These are phyloP conservation scores for Sakesphorus luctuosus DNA, from an alignment of 2,113 vertebrate genomes.

Conservation along the genomic window DNA sequence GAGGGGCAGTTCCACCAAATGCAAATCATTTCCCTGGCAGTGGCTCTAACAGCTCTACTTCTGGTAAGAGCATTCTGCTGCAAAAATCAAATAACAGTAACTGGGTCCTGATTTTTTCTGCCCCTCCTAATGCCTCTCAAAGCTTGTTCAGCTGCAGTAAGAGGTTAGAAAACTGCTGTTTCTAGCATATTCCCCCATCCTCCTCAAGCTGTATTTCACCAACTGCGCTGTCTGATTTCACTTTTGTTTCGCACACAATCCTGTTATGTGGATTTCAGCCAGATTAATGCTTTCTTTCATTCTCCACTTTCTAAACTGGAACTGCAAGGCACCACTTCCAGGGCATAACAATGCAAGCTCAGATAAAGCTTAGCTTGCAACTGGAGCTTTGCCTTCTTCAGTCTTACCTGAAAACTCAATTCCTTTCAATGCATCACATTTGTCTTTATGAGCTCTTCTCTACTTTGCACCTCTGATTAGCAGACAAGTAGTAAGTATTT, in stretches of 20 bases:
- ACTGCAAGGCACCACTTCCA: slow-evolving; percentile 11
- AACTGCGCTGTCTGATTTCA: slow-evolving; percentile 22
- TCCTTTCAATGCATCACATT: slow-evolving; percentile 23
- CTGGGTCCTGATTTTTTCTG: slow-evolving; percentile 41
- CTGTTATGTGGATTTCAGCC: slow-evolving; percentile 44
- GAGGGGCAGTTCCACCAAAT: slow-evolving; percentile 34
- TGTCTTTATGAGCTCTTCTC: slow-evolving; percentile 33
- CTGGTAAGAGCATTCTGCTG: slow-evolving; percentile 41
- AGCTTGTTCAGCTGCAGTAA: slow-evolving; percentile 52
- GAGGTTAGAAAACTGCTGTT: slow-evolving; percentile 52
- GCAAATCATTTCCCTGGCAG: slow-evolving; percentile 51
- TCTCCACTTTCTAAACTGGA: slow-evolving; percentile 3
- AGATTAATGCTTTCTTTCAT: slow-evolving; percentile 44
- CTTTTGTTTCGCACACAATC: slow-evolving; percentile 51
- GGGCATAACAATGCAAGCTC: slow-evolving; percentile 14
- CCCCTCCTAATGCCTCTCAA: slow-evolving; percentile 42
- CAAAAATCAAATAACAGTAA: slow-evolving; percentile 52
- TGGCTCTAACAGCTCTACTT: slow-evolving; percentile 45
- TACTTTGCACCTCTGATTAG: slow-evolving; percentile 24
- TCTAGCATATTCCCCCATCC: neutral
- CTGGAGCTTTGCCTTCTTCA: slow-evolving; percentile 17
- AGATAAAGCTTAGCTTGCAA: slow-evolving; percentile 20
- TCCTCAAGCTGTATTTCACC: neutral
- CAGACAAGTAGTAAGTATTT: neutral
- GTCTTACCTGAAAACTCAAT: slow-evolving; percentile 45